Base-by-base conservation (phyloP, 2,113 vertebrate species). In the Apodemus sylvaticus region DNA sequence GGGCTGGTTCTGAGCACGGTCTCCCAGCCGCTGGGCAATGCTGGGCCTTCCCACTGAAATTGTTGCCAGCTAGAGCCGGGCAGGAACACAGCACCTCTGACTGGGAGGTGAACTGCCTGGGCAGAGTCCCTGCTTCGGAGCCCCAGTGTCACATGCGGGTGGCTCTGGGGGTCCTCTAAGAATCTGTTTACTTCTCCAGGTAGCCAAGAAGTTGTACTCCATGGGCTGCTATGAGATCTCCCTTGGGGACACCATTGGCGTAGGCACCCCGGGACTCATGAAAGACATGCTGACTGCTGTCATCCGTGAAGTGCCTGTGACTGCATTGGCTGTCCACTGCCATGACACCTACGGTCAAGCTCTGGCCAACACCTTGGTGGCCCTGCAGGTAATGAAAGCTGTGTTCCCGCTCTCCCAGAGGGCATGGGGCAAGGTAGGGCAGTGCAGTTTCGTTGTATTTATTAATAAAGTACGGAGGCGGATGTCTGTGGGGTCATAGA, bases 151-250 rank as follows among this genome's bases (percentile, higher is more conserved):
- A 36, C 53, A 73, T 4, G 7, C 64, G 36, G 55, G 7, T 26
- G 73, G 82, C 71, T 2, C 64, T 2, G 3, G 4, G 4, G 55
- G n/a, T 45, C 68, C 66, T 93, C 92, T 87, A 58, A 2, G 12
- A 11, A 2, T 39, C 73, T n/a, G 29, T 68, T 92, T 90, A 55
- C 89, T n/a, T 94, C n/a, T 91, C 34, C 98, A 99, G 99, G 99
- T 99, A 3, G 98, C 99, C 0, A 99, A 99, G 98, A 98, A 99
- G 95, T 95, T 99, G 92, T 99, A 99, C 92, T 98, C 99, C 0
- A 99, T 99, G 99, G 99, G 99, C 3, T 99, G 99, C 98, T 99
- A 99, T 0, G 99, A 99, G 98, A 99, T 99, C 97, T 99, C 99
- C 2, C 98, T 99, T 0, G 99, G 99, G 2, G 99, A 99, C 98